Evolutionary conservation across 1,140 invertebrate genomes (phyloP), one percentile per base, ranked within the genome.

Genomic region (Lordiphosa mommai): DNA sequence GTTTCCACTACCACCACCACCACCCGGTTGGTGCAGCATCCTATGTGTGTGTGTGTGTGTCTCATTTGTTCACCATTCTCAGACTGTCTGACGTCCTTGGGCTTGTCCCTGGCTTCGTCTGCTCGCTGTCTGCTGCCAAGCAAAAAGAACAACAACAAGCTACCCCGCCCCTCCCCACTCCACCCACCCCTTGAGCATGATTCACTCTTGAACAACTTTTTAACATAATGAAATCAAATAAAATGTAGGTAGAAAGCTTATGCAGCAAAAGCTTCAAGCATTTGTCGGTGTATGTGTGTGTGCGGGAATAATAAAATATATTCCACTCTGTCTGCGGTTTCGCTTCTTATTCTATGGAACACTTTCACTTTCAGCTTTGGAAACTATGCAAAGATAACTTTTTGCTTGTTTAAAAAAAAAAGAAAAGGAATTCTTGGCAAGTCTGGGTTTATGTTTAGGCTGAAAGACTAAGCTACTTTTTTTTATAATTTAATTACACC

Each of bases 211-310:
- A 82, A 65, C 71, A 82, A 82, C 76, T 82, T 82, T 84, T 82
- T 82, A 82, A 82, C 72, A 82, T 84, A 82, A 82, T 84, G 76
- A 82, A 84, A 82, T 82, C 77, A 82, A 82, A 82, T 76, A 84
- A 82, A 84, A 82, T 82, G 77, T 84, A 82, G 77, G 76, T 84
- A 72, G 63, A 27, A 72, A 64, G 67, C 58, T 72, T 61, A 67
- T 67, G 58, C 68, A 72, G 58, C 73, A 36, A 66, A 57, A 56
- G 16, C 14, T 33, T 20, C 5, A 27, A 17, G 46, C 46, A 52
- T 48, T 36, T 41, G 58, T 12, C 17, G 16, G 12, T 43, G 10
- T 41, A 10, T 51, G 16, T 38, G 16, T 49, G 13, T 59, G 33
- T 56, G 37, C 38, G 41, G 36, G 37, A 52, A 68, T 61, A 72